Percentiles rank a stretch among this genome's conserved stretches.
phyloP scores from a whole-genome alignment of 92 coral and sea anemone genomes.

The Plumapathes pennacea region DNA sequence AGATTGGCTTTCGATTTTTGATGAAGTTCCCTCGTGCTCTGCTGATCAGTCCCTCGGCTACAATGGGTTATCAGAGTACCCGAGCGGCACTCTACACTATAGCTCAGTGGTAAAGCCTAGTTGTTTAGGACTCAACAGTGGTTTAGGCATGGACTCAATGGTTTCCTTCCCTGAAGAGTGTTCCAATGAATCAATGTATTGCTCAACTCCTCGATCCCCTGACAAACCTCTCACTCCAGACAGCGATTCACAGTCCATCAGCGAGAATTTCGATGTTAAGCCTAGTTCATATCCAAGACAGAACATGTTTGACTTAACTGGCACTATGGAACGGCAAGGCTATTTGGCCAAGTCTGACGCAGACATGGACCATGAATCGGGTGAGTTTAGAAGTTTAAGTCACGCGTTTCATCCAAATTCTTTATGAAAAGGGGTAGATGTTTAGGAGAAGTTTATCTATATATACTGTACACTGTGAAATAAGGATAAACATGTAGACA shows the following conservation, averaged over 20 bases:
- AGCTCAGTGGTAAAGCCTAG: conserved; percentile 57
- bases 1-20: conserved; percentile 93
- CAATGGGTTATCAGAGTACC: conserved; percentile 67
- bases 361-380: conserved; percentile 90
- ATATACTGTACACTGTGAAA: too few relatives aligned
- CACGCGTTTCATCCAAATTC: neutral
- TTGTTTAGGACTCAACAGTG: conserved; percentile 59
- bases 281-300: too few relatives aligned
- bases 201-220: conserved; percentile 71
- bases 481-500: conserved; percentile 61
- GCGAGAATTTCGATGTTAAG: too few relatives aligned
- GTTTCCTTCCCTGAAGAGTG: conserved; percentile 81
- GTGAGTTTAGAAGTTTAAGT: conserved; percentile 38
- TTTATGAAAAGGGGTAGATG: neutral
- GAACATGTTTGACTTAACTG: conserved; percentile 27
- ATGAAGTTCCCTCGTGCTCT: conserved; percentile 75
- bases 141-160: conserved; percentile 81
- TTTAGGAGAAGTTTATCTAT: neutral
- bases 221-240: conserved; percentile 52
- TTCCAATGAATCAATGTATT: conserved; percentile 85
- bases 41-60: conserved; percentile 61
- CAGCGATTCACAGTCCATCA: too few relatives aligned
- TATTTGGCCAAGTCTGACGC: conserved; percentile 63
- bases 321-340: conserved; percentile 38
- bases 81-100: conserved; percentile 50